Evolutionary conservation across 2,888 invertebrate species (phyloP).

Genomic region (Synergus umbraculus): DNA sequence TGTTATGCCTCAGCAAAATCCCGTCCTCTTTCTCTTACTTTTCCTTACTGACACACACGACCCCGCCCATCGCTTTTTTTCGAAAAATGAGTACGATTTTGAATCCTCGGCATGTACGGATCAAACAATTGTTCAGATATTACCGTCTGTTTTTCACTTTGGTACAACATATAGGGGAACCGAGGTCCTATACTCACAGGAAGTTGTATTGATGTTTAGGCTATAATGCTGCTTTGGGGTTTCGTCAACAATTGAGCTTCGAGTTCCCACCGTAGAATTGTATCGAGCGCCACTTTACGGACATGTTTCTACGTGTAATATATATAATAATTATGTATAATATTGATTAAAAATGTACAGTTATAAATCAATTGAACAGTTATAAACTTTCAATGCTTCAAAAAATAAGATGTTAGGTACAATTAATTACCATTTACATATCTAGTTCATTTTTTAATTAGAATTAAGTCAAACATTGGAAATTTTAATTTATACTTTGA

Average conservation of each 20-base stretch:
- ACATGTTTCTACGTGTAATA: neutral
- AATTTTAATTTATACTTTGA: too few relatives aligned
- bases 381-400: too few relatives aligned
- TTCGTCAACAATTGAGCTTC: slow-evolving; percentile 9
- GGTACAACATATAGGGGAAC: neutral
- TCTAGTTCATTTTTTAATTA: too few relatives aligned
- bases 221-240: neutral
- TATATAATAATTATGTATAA: too few relatives aligned
- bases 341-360: too few relatives aligned
- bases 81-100: neutral
- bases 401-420: too few relatives aligned
- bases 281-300: slow-evolving; percentile 18
- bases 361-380: too few relatives aligned
- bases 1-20: slow-evolving; percentile 4
- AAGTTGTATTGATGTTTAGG: slow-evolving; percentile 10
- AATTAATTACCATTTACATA: too few relatives aligned
- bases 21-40: slow-evolving; percentile 15
- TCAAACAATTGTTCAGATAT: neutral
- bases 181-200: neutral
- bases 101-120: neutral
- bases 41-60: slow-evolving; percentile 6
- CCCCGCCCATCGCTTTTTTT: slow-evolving; percentile 25
- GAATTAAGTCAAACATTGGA: too few relatives aligned
- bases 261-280: neutral
- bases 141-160: neutral